A percentile compares a stretch with the other conserved stretches of the same genome.
phyloP scores from a whole-genome alignment of 2,797 vertebrate species.

The Mormyrops boulengeri region DNA sequence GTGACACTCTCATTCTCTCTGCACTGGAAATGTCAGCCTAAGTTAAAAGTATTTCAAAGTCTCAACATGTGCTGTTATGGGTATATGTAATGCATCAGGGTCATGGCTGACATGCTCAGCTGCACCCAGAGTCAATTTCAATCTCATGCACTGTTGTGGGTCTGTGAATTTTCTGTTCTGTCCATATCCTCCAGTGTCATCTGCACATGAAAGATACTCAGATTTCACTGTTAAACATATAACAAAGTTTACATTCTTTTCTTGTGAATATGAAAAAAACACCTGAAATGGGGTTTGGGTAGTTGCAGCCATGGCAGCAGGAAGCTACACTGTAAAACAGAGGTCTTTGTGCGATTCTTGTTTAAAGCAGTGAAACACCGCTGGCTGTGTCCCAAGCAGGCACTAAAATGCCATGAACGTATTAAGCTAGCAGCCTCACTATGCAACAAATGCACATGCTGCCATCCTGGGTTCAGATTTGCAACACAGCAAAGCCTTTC shows the following conservation, averaged over 20 bases:
- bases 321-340: neutral
- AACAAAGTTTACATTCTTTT: slow-evolving; percentile 63
- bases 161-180: neutral
- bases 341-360: neutral
- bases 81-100: neutral
- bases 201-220: neutral
- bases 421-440: neutral
- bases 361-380: neutral
- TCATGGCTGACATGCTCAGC: neutral
- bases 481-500: slow-evolving; percentile 4
- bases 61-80: neutral
- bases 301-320: neutral
- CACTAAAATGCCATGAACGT: neutral
- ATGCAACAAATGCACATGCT: neutral
- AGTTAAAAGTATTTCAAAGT: neutral
- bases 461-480: neutral
- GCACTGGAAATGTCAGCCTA: neutral
- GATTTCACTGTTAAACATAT: slow-evolving; percentile 92
- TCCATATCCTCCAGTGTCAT: neutral
- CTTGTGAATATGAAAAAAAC: neutral
- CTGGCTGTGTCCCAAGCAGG: neutral
- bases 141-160: neutral
- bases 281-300: neutral
- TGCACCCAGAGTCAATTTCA: neutral
- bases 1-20: neutral